These are phyloP conservation scores for Mastomys natalensis DNA, from an alignment of 2,113 vertebrate species.

Conservation along the genomic window DNA sequence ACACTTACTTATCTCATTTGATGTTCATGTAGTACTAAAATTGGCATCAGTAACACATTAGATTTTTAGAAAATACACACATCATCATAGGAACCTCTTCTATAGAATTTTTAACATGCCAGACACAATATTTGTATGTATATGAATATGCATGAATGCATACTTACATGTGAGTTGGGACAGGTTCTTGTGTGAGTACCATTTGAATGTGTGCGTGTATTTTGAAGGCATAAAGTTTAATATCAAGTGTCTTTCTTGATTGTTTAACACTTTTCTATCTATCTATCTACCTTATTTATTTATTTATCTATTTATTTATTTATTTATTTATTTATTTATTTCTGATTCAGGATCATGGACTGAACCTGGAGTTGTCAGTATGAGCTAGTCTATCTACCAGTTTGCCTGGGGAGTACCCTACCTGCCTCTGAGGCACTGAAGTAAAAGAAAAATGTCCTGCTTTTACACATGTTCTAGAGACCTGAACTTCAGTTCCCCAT, in stretches of 20 bases:
- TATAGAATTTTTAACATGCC: not conserved
- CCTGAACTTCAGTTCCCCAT: not conserved
- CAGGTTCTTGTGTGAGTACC: not conserved
- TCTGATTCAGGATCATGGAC: not conserved
- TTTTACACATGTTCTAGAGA: not conserved
- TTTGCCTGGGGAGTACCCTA: not conserved
- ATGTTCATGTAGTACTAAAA: not conserved
- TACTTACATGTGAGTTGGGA: not conserved
- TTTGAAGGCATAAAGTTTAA: not conserved
- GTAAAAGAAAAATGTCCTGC: not conserved
- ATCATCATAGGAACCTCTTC: not conserved
- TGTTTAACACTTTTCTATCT: not conserved
- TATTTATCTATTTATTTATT: no score
- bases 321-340: no score
- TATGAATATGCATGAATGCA: not conserved
- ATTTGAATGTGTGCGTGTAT: not conserved
- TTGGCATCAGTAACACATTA: not conserved
- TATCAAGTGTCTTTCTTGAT: not conserved
- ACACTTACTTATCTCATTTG: not conserved
- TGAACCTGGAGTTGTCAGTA: not conserved
- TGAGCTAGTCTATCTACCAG: not conserved
- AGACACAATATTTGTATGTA: not conserved
- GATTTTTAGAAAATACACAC: not conserved
- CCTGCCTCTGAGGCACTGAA: accelerated
- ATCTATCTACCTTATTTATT: no score